Evolutionary conservation across 2,888 invertebrate species (phyloP), one percentile per base, ranked within the genome.

Genomic region (Drosophila nigricruria): DNA sequence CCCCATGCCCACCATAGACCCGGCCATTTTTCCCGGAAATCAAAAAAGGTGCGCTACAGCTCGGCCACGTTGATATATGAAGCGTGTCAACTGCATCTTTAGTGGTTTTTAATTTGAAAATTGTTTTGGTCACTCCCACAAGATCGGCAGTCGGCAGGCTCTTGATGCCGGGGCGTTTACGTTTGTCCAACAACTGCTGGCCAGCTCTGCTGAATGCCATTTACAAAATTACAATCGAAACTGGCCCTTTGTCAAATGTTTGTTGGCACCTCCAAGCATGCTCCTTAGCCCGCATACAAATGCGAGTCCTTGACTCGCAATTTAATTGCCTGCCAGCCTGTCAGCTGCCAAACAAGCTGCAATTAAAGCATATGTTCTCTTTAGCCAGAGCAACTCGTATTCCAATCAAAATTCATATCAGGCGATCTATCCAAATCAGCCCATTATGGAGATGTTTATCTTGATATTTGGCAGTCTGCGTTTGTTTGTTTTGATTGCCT

Each of bases 401-500:
- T 40, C 70, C 38, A 69, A 60, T 60, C 60, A 52, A 40, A 47
- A 65, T 42, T 42, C 63, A 30, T 49, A 75, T 77, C 65, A 42
- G 45, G 58, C 52, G 70, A 82, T 85, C 70, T 73, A 74, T 70
- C 69, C 65, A 75, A 85, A 82, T 84, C 76, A 74, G 79, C 77
- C 86, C 88, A 90, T 91, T 91, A 90, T 81, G 61, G 73, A 91
- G 91, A 91, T 91, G 86, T 82, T 91, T 91, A 91, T 91, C 91
- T 59, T 27, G 42, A 67, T 72, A 77, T 82, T 79, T 77, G 85
- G 40, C 77, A 79, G 79, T 75, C 69, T 72, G 53, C 63, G 67
- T 67, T 68, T 54, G 67, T 67, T 68, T 54, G 69, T 70, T 77
- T 77, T 70, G 77, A 79, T 82, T 79, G 84, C 64, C 57, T 56